These are phyloP conservation scores for Lepilemur ruficaudatus DNA, from an alignment of 2,797 vertebrate genomes.

Conservation along the genomic window DNA sequence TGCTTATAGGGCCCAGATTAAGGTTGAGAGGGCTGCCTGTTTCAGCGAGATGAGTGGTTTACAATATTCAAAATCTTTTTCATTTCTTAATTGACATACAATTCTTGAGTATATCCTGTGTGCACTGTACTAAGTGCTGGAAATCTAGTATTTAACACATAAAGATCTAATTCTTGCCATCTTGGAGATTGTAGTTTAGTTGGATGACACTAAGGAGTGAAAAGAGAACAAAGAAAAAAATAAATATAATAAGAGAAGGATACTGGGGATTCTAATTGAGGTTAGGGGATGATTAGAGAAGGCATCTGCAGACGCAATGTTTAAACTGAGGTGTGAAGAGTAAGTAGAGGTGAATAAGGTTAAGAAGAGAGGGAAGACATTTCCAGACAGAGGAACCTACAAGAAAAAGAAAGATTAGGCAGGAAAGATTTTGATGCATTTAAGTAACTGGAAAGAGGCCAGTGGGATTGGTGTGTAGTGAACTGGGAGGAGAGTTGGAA, in stretches of 20 bases:
- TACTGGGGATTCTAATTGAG: neutral
- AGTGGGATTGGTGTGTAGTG: neutral
- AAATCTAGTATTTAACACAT: neutral
- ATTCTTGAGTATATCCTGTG: neutral
- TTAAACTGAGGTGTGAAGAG: neutral
- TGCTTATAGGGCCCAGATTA: neutral
- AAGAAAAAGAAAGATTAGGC: neutral
- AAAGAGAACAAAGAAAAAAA: neutral
- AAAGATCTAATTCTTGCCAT: neutral
- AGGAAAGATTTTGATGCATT: neutral
- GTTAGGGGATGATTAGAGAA: neutral
- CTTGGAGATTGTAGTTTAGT: neutral
- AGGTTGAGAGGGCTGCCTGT: fast-evolving
- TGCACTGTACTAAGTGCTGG: neutral
- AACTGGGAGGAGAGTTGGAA: neutral
- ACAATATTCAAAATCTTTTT: neutral
- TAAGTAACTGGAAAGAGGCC: neutral
- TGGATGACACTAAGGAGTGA: neutral
- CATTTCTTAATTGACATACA: neutral
- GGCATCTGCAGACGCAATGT: neutral
- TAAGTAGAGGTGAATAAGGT: neutral
- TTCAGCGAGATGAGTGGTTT: neutral
- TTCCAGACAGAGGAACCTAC: neutral
- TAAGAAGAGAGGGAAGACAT: neutral
- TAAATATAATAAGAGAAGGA: neutral